Conservation (phyloP, 2,797 vertebrate genomes). For the Lagothrix lagotricha region DNA sequence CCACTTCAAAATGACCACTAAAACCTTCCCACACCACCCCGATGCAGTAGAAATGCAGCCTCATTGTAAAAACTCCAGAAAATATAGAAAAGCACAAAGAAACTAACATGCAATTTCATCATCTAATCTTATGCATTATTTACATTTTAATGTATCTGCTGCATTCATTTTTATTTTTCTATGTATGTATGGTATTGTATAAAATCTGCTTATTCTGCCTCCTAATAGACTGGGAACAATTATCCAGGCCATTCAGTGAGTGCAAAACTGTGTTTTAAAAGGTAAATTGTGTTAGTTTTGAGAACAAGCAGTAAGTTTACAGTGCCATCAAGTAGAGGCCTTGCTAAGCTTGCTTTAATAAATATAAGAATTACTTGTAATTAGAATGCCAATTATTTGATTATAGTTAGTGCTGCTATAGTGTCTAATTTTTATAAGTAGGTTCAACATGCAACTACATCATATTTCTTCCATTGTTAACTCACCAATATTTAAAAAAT, state of each 20-base stretch:
- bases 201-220: neutral
- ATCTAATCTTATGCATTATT: slow-evolving; percentile 4
- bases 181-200: neutral
- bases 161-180: neutral
- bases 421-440: slow-evolving; percentile 30
- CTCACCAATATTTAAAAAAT: neutral
- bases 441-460: neutral
- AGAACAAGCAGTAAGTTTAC: slow-evolving; percentile 37
- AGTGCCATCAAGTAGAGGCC: neutral
- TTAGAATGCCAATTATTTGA: slow-evolving; percentile 50
- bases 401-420: slow-evolving; percentile 23
- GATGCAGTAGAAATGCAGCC: neutral
- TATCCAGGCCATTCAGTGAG: neutral
- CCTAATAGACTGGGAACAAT: slow-evolving; percentile 5
- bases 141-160: slow-evolving; percentile 25
- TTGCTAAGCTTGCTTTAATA: slow-evolving; percentile 12
- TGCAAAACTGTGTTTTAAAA: slow-evolving; percentile 23
- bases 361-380: slow-evolving; percentile 30
- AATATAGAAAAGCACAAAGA: slow-evolving; percentile 21
- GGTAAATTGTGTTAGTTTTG: slow-evolving; percentile 1
- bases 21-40: neutral
- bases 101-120: neutral
- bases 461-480: slow-evolving; percentile 17
- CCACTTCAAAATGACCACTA: slow-evolving; percentile 20
- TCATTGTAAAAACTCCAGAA: neutral